A percentile compares a stretch with the other conserved stretches of the same genome.
Conservation (phyloP, 2,888 invertebrate genomes). For the Chrysolina americana region DNA sequence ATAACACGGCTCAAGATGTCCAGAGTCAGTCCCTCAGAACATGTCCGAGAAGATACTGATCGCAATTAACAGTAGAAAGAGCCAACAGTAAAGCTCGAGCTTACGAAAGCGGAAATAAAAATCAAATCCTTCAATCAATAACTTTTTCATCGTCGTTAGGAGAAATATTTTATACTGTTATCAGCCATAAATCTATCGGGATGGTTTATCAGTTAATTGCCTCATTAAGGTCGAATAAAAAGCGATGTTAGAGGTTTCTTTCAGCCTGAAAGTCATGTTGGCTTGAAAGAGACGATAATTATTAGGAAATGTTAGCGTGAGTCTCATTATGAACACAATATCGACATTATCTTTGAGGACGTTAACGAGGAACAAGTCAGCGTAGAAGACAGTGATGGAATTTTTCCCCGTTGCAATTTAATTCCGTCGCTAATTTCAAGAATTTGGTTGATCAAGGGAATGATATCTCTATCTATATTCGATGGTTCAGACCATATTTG, state of each 20-base stretch:
- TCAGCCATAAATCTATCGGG: slow-evolving; percentile 31
- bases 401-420: not conserved
- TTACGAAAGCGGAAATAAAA: slow-evolving; percentile 27
- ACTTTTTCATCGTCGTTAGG: slow-evolving; percentile 26
- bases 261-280: slow-evolving; percentile 17
- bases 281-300: slow-evolving; percentile 26
- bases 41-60: not conserved
- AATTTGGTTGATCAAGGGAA: not conserved
- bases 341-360: slow-evolving; percentile 5
- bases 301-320: slow-evolving; percentile 23
- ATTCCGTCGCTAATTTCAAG: not conserved
- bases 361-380: not conserved
- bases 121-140: slow-evolving; percentile 36
- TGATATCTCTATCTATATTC: no score
- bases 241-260: slow-evolving; percentile 26
- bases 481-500: no score
- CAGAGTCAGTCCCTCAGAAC: not conserved
- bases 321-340: slow-evolving; percentile 22
- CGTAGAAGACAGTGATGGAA: not conserved
- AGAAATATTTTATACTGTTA: slow-evolving; percentile 28
- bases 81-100: slow-evolving; percentile 11
- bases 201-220: slow-evolving; percentile 34
- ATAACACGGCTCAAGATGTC: not conserved
- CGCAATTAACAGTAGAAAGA: slow-evolving; percentile 10
- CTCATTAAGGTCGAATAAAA: slow-evolving; percentile 33